phyloP scores from a whole-genome alignment of 2,797 vertebrate genomes.

The Pipistrellus pygmaeus region DNA sequence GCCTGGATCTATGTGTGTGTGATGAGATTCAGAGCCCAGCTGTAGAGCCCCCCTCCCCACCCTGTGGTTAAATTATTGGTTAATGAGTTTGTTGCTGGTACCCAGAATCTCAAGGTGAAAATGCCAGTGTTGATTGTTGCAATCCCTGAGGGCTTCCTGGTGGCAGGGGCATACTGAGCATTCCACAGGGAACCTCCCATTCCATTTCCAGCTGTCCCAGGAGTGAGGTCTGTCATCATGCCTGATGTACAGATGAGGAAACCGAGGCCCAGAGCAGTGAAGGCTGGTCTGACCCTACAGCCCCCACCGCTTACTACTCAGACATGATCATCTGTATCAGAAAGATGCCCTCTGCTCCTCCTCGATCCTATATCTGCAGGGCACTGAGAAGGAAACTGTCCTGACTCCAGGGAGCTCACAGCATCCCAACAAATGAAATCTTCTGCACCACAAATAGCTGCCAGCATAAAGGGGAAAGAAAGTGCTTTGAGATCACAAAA shows the following conservation, averaged over 20 bases:
- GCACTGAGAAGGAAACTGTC: background rate
- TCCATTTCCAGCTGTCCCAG: background rate
- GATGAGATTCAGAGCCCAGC: background rate
- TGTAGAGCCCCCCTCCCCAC: background rate
- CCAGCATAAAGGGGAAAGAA: background rate
- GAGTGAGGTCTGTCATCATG: background rate
- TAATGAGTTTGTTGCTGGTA: background rate
- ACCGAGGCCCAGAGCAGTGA: background rate
- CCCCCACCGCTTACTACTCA: rapidly evolving
- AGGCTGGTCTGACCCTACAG: background rate
- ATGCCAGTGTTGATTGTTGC: background rate
- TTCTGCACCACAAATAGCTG: background rate
- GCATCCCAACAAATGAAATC: background rate
- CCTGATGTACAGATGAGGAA: background rate
- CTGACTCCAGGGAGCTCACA: background rate
- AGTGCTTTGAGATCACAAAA: background rate
- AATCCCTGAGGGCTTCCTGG: background rate
- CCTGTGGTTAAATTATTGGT: background rate
- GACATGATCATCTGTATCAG: background rate
- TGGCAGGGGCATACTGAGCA: background rate
- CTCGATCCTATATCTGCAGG: background rate
- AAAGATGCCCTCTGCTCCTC: background rate
- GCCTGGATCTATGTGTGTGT: rapidly evolving
- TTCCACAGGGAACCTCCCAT: background rate
- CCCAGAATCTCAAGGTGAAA: background rate